Percentiles rank a stretch among this genome's conserved stretches.
These are phyloP conservation scores for Luffia ferchaultella DNA, from an alignment of 2,888 invertebrate genomes.

Conservation along the genomic window DNA sequence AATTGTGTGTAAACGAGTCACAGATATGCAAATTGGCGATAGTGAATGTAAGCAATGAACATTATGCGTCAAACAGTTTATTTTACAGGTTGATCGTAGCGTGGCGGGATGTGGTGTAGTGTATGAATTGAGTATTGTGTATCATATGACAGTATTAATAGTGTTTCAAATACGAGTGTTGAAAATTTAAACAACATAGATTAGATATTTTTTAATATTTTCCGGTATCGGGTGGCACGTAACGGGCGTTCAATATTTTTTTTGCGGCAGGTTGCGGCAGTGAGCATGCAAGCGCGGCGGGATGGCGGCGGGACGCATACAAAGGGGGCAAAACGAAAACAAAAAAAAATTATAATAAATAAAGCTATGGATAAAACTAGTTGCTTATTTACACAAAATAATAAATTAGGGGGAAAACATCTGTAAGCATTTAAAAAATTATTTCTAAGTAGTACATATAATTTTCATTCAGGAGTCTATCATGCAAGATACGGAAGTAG, in stretches of 20 bases:
- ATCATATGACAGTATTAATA: too few relatives aligned
- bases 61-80: too few relatives aligned
- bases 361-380: neutral
- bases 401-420: too few relatives aligned
- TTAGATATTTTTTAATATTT: too few relatives aligned
- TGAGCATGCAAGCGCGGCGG: conserved; percentile 43
- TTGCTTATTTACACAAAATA: conserved; percentile 1
- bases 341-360: conserved; percentile 33
- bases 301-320: conserved; percentile 29
- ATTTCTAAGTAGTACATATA: neutral
- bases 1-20: neutral
- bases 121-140: too few relatives aligned
- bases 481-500: neutral
- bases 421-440: conserved; percentile 5
- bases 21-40: too few relatives aligned
- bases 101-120: too few relatives aligned
- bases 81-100: too few relatives aligned
- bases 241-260: conserved; percentile 34
- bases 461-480: neutral
- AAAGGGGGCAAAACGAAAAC: conserved; percentile 49
- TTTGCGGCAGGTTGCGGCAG: conserved; percentile 31
- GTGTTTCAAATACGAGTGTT: too few relatives aligned
- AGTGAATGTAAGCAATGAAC: too few relatives aligned
- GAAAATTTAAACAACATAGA: too few relatives aligned
- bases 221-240: conserved; percentile 36